Evolutionary conservation across 1,140 invertebrate genomes (phyloP), one percentile per base, ranked within the genome.

Genomic region (Radopholus similis): DNA sequence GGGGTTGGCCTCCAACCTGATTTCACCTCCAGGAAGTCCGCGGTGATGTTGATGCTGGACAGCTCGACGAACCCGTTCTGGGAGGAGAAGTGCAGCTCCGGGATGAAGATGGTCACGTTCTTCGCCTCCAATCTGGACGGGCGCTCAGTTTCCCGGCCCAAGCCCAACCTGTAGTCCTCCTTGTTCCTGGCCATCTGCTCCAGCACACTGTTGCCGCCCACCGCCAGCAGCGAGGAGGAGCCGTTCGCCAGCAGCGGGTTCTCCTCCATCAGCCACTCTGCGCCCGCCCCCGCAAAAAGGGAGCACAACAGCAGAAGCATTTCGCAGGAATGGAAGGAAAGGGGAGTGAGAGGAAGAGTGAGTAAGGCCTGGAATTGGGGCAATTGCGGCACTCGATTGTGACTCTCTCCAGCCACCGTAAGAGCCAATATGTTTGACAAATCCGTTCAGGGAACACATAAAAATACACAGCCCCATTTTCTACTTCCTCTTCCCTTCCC

Each of bases 81-180:
- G 2, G 63, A 63, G 4, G 63, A 64, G 38, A 44, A 57, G 21
- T 64, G 49, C 3, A 64, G 26, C 30, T 64, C 63, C 9, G 63
- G 63, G 13, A 64, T 63, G 26, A 64, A 64, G 5, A 64, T 56
- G 40, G 63, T 64, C n/a, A 64, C 47, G 30, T 64, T 64, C 47
- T 62, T 62, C 21, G 59, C 59, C 18, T 51, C 47, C 47, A 51
- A 51, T 51, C 47, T 51, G 47, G 9, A 51, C n/a, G 23, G 47
- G 4, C 47, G 8, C 9, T 51, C 2, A 23, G 0, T 15, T 6
- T 28, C 47, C 47, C n/a, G 1, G 23, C 9, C n/a, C 47, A 21
- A 0, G 23, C 1, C 18, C 47, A 51, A 51, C 47, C n/a, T 51
- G 47, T 13, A 51, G 23, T 51, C 8, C 38, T 42, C n/a, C 38